These are phyloP conservation scores for Chromis chromis DNA, from an alignment of 2,797 vertebrate genomes.

Conservation along the genomic window DNA sequence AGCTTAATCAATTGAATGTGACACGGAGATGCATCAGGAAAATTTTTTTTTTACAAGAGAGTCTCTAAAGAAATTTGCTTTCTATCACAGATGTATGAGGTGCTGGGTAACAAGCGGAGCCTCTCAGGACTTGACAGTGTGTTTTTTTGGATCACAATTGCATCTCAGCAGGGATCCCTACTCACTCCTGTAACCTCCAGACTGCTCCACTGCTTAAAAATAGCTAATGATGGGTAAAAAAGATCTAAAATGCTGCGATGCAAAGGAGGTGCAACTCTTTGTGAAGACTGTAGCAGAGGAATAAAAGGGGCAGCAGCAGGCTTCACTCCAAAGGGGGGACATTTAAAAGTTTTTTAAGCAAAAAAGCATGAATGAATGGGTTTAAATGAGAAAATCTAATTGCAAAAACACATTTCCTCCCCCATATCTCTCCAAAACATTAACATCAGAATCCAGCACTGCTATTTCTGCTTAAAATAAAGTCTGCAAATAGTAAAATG, in stretches of 20 bases:
- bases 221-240: constrained; percentile 56
- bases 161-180: constrained; percentile 66
- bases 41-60: constrained; percentile 40
- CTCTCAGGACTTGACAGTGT: constrained; percentile 69
- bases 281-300: constrained; percentile 15
- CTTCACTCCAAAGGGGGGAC: not conserved
- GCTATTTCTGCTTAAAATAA: not conserved
- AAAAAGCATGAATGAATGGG: constrained; percentile 10
- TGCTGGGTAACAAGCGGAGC: constrained; percentile 45
- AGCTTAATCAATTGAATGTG: constrained; percentile 59
- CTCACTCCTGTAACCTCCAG: constrained; percentile 57
- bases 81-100: constrained; percentile 63
- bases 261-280: constrained; percentile 43
- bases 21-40: constrained; percentile 49
- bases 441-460: not conserved
- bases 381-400: not conserved
- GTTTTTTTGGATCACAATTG: constrained; percentile 68
- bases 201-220: constrained; percentile 62
- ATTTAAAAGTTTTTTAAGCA: constrained; percentile 52
- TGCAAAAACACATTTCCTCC: not conserved
- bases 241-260: constrained; percentile 36
- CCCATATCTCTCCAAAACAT: constrained; percentile 15
- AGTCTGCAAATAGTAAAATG: constrained; percentile 6
- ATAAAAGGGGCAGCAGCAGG: constrained; percentile 32
- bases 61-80: constrained; percentile 59